Percentiles rank a stretch among this genome's conserved stretches.
phyloP scores from a whole-genome alignment of 2,113 vertebrate species.

The Corynorhinus townsendii region DNA sequence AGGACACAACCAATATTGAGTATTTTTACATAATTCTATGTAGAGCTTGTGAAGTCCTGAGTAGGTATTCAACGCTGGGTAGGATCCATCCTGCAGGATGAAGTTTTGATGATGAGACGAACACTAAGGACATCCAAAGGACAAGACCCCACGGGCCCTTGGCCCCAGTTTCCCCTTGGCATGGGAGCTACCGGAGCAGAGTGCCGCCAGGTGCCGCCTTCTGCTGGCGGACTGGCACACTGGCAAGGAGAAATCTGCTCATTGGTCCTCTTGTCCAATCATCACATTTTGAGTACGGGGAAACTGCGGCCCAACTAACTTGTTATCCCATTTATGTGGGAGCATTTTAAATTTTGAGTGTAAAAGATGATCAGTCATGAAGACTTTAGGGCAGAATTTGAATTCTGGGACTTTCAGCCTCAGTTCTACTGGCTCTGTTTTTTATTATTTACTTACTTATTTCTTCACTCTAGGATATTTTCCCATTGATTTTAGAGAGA shows the following conservation, averaged over 20 bases:
- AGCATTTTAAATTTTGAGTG: not conserved
- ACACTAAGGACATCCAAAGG: not conserved
- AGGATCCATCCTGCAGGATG: not conserved
- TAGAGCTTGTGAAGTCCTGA: not conserved
- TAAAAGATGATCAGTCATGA: not conserved
- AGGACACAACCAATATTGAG: not conserved
- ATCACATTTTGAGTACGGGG: not conserved
- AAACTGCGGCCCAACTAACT: not conserved
- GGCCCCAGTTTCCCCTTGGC: not conserved
- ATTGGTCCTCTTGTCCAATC: not conserved
- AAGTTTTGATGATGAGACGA: not conserved
- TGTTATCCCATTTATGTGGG: not conserved
- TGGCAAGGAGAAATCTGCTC: not conserved
- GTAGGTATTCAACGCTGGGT: fast-evolving
- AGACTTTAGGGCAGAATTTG: not conserved
- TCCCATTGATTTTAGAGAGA: too few species aligned
- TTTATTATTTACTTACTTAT: too few species aligned
- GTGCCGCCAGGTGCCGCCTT: not conserved
- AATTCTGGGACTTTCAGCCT: not conserved
- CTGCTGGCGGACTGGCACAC: fast-evolving
- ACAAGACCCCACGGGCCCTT: fast-evolving
- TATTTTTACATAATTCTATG: not conserved
- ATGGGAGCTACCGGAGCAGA: not conserved
- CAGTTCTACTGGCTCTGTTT: not conserved
- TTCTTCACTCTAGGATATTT: too few species aligned